Evolutionary conservation across 2,113 vertebrate species (phyloP).

Genomic region (Malurus melanocephalus): DNA sequence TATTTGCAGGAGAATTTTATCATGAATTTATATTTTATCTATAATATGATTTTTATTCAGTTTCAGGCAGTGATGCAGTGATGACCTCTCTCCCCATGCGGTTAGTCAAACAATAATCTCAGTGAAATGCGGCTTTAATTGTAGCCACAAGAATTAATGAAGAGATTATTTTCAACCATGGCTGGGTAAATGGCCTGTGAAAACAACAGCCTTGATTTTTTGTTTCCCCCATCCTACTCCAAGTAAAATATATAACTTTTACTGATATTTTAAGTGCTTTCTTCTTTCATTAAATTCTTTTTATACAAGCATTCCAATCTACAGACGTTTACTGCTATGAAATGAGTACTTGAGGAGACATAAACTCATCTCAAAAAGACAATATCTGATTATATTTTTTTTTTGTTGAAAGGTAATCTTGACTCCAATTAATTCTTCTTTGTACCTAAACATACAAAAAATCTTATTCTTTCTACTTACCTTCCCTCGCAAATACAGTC

Average conservation of each 20-base stretch:
- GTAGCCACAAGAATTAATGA: slow-evolving; percentile 28
- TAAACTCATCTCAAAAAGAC: background rate
- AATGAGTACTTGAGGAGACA: background rate
- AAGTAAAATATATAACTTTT: background rate
- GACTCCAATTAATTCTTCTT: background rate
- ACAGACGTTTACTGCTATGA: background rate
- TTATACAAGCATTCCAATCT: background rate
- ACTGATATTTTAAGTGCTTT: background rate
- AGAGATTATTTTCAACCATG: slow-evolving; percentile 11
- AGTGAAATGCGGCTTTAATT: slow-evolving; percentile 31
- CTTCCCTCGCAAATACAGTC: background rate
- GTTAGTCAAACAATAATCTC: slow-evolving; percentile 5
- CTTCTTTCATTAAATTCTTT: background rate
- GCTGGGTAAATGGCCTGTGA: background rate
- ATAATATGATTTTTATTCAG: background rate
- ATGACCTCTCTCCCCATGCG: slow-evolving; percentile 13
- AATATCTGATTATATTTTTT: background rate
- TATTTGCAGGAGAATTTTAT: background rate
- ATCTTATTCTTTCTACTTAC: background rate
- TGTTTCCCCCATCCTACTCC: background rate
- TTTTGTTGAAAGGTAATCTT: background rate
- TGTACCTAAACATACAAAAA: background rate
- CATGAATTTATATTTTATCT: background rate
- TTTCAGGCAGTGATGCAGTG: slow-evolving; percentile 8
- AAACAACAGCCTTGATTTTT: background rate